Evolutionary conservation across 2,888 invertebrate species (phyloP).

Genomic region (Amblyjoppa proteus): DNA sequence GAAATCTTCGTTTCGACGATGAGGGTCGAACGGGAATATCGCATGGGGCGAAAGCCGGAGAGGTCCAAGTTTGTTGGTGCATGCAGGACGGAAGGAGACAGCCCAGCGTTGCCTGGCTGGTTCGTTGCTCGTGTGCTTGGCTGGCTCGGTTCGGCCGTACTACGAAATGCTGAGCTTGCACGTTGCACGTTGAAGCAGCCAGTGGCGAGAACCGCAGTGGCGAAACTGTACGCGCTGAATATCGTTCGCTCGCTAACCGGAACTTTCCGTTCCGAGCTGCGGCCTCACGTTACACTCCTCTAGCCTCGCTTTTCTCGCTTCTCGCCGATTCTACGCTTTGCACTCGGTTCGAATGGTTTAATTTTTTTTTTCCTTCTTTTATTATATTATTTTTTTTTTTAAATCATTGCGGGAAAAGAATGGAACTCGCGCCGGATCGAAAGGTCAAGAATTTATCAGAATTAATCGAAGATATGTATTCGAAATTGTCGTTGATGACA

Average conservation of each 20-base stretch:
- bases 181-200: constrained; percentile 73
- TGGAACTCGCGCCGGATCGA: constrained; percentile 15
- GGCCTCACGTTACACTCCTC: constrained; percentile 49
- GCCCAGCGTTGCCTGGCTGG: constrained; percentile 18
- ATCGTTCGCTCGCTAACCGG: constrained; percentile 73
- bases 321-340: constrained; percentile 40
- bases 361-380: background rate
- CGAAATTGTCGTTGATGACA: constrained; percentile 76
- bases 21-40: constrained; percentile 1
- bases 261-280: constrained; percentile 74
- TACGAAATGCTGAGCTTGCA: constrained; percentile 79
- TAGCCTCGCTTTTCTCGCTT: constrained; percentile 22
- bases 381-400: too few species aligned
- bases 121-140: constrained; percentile 24
- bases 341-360: background rate
- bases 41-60: constrained; percentile 28
- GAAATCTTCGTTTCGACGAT: too few species aligned
- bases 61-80: constrained; percentile 69
- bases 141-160: constrained; percentile 70
- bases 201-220: constrained; percentile 66
- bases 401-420: background rate
- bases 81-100: constrained; percentile 48
- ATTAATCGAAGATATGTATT: constrained; percentile 52
- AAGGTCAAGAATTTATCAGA: background rate
- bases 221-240: constrained; percentile 75